Base-by-base conservation (phyloP, 2,888 invertebrate genomes). In the Drosophila glabriapex region DNA sequence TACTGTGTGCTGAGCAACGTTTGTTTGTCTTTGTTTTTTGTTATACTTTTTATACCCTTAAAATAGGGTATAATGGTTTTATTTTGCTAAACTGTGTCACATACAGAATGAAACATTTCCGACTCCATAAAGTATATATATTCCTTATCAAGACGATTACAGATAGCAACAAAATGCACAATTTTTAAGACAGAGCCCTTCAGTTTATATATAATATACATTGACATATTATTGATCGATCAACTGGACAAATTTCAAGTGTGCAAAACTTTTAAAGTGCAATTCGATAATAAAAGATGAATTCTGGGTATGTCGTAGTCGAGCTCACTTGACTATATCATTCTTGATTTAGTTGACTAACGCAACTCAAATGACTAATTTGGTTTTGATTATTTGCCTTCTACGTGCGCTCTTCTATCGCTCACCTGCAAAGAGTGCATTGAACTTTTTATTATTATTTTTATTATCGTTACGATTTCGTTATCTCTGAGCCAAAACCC, bases 351-450 rank as follows among this genome's bases (percentile, higher is more conserved):
- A 43, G 58, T 55, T 66, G 66, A 52, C 67, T 60, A 76, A 58
- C 55, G 28, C 66, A 79, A 63, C 72, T 67, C 41, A 75, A 80
- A 68, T 89, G 81, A 86, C 84, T 89, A 86, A 84, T 84, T 89
- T 76, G 58, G 37, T 53, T 89, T 78, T 83, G 87, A 86, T 83
- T 83, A 85, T 82, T 78, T 86, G 56, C 28, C 41, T 64, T 66
- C 31, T 46, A 79, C 55, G 62, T 79, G 50, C 46, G 43, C 46
- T 22, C 39, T 35, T 35, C 33, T 35, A 28, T 16, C 16, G 50
- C 14, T 43, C 49, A 54, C 54, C 67, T 28, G 41, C 16, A 46
- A 46, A 46, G 50, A 69, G 78, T 78, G 68, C 78, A 77, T 73
- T 78, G 78, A 78, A 78, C 78, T 54, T 49, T 49, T 28, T 4